phyloP scores from a whole-genome alignment of 1,140 invertebrate genomes.

The Holcopasites calliopsidis region DNA sequence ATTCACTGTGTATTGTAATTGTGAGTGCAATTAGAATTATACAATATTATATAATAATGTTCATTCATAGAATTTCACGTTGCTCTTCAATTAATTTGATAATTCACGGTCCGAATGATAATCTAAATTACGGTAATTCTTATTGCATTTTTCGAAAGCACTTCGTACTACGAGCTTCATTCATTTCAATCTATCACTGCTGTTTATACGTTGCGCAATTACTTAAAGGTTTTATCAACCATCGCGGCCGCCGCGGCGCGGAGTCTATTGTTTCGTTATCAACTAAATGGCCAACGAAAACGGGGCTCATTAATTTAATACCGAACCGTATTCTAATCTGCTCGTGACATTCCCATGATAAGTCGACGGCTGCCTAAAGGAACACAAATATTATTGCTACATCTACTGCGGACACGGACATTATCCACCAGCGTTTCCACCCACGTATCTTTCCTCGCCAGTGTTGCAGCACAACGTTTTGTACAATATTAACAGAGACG shows the following conservation, averaged over 20 bases:
- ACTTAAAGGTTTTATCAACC: constrained; percentile 28
- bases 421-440: no score
- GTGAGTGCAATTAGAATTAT: no score
- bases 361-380: neutral
- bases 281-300: neutral
- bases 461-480: no score
- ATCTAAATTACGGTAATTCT: no score
- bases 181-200: constrained; percentile 21
- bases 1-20: no score
- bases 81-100: no score
- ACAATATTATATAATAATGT: no score
- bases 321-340: neutral
- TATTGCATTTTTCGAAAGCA: no score
- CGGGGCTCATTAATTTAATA: constrained; percentile 1
- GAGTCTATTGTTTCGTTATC: constrained; percentile 25
- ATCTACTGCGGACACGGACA: neutral
- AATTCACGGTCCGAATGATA: no score
- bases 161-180: constrained; percentile 11
- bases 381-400: neutral
- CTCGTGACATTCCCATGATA: neutral
- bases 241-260: neutral
- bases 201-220: constrained; percentile 12
- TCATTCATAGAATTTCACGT: no score
- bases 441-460: no score
- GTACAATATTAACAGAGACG: no score